Evolutionary conservation across 2,113 vertebrate genomes (phyloP).

Genomic region (cat (Felis catus)): DNA sequence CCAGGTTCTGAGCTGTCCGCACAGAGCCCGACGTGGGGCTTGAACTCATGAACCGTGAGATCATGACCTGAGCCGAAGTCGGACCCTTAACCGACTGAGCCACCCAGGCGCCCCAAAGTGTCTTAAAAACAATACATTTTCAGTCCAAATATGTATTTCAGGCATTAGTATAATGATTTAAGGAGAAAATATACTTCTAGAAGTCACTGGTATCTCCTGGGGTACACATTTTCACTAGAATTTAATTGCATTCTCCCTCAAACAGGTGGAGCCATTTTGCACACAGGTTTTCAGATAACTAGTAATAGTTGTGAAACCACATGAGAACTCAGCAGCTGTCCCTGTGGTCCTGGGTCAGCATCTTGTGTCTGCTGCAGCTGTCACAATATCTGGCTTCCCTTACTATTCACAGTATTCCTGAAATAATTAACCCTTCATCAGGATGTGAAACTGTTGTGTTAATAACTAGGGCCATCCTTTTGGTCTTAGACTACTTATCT

Average conservation of each 20-base stretch:
- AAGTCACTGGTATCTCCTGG: neutral
- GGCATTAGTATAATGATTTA: neutral
- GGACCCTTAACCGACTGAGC: neutral
- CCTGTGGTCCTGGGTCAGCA: neutral
- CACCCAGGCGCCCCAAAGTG: neutral
- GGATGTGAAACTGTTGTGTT: neutral
- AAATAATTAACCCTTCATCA: neutral
- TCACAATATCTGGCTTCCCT: neutral
- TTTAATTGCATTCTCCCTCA: constrained; percentile 37
- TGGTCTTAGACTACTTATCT: neutral
- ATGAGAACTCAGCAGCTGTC: neutral
- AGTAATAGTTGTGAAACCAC: neutral
- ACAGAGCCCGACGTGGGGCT: neutral
- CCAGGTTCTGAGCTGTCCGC: neutral
- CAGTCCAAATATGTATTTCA: neutral
- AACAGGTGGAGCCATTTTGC: neutral
- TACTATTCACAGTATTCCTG: neutral
- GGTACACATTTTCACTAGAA: neutral
- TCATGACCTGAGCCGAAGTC: neutral
- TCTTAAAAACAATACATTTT: constrained; percentile 5
- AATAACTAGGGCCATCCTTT: neutral
- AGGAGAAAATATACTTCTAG: neutral
- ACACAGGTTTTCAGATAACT: neutral
- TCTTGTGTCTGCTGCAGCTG: neutral
- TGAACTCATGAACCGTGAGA: neutral